Base-by-base conservation (phyloP, 2,888 invertebrate genomes). In the Papilio protenor region DNA sequence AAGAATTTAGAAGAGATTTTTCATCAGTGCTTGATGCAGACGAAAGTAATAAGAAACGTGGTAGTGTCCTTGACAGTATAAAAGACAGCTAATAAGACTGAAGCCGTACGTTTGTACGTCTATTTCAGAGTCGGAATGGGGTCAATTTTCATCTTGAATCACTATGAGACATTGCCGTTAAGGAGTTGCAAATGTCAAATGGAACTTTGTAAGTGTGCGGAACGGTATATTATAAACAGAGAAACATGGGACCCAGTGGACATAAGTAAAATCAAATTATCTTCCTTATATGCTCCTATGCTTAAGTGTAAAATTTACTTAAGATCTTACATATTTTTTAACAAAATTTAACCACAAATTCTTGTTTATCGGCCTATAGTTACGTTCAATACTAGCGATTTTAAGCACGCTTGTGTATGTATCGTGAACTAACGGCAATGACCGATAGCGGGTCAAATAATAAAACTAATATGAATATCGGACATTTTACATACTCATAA, bases 361-460 rank as follows among this genome's bases (percentile, higher is more conserved):
- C 40, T 8, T 40, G 40, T 85, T 89, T 52, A 16, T 52, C 4
- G 18, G 16, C 1, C 16, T n/a, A 52, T n/a, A 52, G 14, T 49
- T 49, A 49, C 6, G 18, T 52, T 52, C 16, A 52, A 52, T 52
- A 18, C 5, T 52, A 52, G 52, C n/a, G 18, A 89, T 88, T 88
- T 86, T 79, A 83, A 87, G 86, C 83, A 83, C 73, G 73, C 70
- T 75, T 75, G 71, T 75, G 79, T 81, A 83, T 76, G 77, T 80
- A 79, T 69, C 79, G 76, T 77, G 78, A 73, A 74, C 77, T 80
- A 79, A 78, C 76, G 66, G 76, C 75, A 86, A 88, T 89, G 92
- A 89, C 92, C 91, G 92, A 92, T 92, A 92, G 88, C 84, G 82
- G 82, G 84, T 83, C 83, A 84, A 81, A 82, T 83, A 81, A 77